Evolutionary conservation across 2,113 vertebrate species (phyloP).

Genomic region (Chlorodrepanis virens): DNA sequence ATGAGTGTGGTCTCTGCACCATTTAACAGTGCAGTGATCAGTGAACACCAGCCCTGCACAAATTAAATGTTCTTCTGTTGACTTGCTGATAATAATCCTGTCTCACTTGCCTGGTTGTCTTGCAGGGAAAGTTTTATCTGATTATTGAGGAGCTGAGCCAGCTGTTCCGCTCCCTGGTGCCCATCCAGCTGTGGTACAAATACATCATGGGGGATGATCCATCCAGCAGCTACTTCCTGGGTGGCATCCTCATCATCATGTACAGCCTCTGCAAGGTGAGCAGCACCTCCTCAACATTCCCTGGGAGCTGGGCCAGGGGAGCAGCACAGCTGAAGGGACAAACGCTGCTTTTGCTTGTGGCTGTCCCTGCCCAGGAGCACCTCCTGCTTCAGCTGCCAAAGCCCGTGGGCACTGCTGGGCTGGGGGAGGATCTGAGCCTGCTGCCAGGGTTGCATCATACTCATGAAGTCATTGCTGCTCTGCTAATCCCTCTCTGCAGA

Average conservation of each 20-base stretch:
- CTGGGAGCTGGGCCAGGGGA: neutral
- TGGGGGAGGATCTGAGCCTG: neutral
- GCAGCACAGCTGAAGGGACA: neutral
- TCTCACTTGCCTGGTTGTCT: conserved; percentile 1
- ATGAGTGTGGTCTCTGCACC: neutral
- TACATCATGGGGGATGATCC: conserved; percentile 97
- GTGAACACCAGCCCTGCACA: neutral
- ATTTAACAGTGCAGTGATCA: neutral
- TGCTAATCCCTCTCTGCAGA: neutral
- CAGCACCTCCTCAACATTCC: neutral
- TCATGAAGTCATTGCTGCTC: conserved; percentile 42
- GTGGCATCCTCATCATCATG: conserved; percentile 89
- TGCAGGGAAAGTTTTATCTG: conserved; percentile 94
- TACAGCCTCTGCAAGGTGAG: conserved; percentile 96
- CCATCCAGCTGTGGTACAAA: conserved; percentile 98
- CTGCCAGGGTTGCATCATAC: conserved; percentile 46
- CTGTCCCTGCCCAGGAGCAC: neutral
- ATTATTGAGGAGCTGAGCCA: conserved; percentile 97
- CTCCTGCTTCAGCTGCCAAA: neutral
- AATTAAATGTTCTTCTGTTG: neutral
- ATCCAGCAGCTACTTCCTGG: conserved; percentile 91
- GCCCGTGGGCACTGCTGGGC: neutral
- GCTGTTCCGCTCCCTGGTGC: conserved; percentile 92
- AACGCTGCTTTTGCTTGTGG: neutral
- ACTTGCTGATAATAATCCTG: neutral